A percentile compares a stretch with the other conserved stretches of the same genome.
Conservation (phyloP, 2,888 invertebrate species). For the Cybosia mesomella region DNA sequence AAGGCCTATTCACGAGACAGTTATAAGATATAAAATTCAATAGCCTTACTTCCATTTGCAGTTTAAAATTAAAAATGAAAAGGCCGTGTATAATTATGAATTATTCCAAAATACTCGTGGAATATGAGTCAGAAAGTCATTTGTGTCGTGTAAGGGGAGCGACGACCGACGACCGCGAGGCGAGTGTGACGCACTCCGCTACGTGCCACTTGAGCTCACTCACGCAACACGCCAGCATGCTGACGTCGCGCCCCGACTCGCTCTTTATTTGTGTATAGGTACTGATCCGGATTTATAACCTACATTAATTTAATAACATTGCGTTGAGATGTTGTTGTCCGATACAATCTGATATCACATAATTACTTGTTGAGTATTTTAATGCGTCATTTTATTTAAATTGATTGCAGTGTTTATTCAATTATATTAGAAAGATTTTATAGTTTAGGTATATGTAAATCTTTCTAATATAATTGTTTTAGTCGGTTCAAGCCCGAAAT, state of each 20-base stretch:
- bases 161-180: slow-evolving; percentile 80
- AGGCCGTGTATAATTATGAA: slow-evolving; percentile 24
- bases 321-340: slow-evolving; percentile 37
- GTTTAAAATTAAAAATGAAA: slow-evolving; percentile 30
- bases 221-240: slow-evolving; percentile 42
- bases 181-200: slow-evolving; percentile 60
- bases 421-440: neutral
- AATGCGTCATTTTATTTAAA: neutral
- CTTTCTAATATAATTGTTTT: too few relatives aligned
- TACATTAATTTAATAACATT: slow-evolving; percentile 44
- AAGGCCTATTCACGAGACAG: slow-evolving; percentile 4
- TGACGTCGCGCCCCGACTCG: slow-evolving; percentile 45
- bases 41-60: slow-evolving; percentile 10
- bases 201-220: slow-evolving; percentile 30
- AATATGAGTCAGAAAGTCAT: slow-evolving; percentile 76
- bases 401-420: slow-evolving; percentile 3
- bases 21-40: slow-evolving; percentile 1
- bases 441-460: neutral
- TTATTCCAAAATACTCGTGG: slow-evolving; percentile 59
- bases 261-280: slow-evolving; percentile 47
- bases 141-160: slow-evolving; percentile 71
- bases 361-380: slow-evolving; percentile 27
- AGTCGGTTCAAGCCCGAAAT: too few relatives aligned
- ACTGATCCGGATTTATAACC: slow-evolving; percentile 51
- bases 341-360: slow-evolving; percentile 32